Evolutionary conservation across 2,888 invertebrate genomes (phyloP), one percentile per base, ranked within the genome.

Genomic region (Athalia circularis): DNA sequence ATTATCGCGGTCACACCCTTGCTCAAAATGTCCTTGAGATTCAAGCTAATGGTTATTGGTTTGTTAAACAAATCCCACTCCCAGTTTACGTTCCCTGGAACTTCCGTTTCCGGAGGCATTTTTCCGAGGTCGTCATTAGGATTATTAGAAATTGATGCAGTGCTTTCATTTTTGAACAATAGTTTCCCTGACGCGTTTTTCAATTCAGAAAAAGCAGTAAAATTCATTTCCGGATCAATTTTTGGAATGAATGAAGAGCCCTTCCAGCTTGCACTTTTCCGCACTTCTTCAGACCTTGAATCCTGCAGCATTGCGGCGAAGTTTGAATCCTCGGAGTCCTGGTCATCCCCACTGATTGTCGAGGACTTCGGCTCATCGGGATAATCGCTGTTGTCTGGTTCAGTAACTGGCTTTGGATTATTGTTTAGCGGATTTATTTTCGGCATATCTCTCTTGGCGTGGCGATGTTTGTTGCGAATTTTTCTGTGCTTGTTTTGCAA

Each of bases 11-110:
- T 52, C 45, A 57, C 15, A 13, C 9, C 52, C 15, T 72, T 47
- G n/a, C 57, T 45, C 13, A 72, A 59, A 59, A 72, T 52, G n/a
- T 57, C 59, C 7, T 13, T 43, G 29, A 59, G 15, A 9, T 59
- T 72, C 4, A 57, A 45, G 4, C 70, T 72, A 6, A 72, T 59
- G 47, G 70, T 72, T 6, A 72, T 59, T 59, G 70, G 70, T 59
- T 57, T 57, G 5, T 72, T n/a, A 2, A 72, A n/a, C 6, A 72
- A 72, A 72, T 72, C 52, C 13, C 15, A 52, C 52, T 68, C 57
- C 57, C 57, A 70, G 45, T 68, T 68, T 8, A 5, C n/a, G 13
- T 50, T 67, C 29, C 0, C 9, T 5, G 15, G 6, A 52, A 47
- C 65, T 6, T 45, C 47, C n/a, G 45, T 11, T 7, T 65, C 7